Evolutionary conservation across 2,113 vertebrate genomes (phyloP).

Genomic region (Caracal caracal): DNA sequence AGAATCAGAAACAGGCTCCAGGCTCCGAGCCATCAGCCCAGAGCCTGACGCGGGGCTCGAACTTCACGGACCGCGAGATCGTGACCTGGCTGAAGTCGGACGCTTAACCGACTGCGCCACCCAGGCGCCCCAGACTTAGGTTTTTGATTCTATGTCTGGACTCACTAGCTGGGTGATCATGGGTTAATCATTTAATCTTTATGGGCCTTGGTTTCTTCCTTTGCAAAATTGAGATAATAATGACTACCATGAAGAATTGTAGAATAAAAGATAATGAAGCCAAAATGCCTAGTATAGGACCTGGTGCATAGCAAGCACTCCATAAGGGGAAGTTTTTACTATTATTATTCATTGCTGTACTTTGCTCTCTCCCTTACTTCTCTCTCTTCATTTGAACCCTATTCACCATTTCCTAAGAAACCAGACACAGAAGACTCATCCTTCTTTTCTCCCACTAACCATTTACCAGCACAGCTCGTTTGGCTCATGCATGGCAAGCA

Average conservation of each 20-base stretch:
- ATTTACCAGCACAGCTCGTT: neutral
- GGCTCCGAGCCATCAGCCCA: too few species aligned
- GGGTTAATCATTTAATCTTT: neutral
- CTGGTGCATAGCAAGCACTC: neutral
- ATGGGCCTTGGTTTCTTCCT: neutral
- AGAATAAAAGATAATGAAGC: constrained; percentile 11
- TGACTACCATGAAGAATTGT: constrained; percentile 28
- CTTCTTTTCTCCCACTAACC: neutral
- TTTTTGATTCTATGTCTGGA: constrained; percentile 1
- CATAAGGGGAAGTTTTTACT: neutral
- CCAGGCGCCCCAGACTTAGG: neutral
- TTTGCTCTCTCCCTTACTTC: neutral
- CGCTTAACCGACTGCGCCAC: too few species aligned
- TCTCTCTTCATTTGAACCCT: neutral
- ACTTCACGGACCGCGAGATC: too few species aligned
- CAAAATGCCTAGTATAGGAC: neutral
- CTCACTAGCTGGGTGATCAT: neutral
- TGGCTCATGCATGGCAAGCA: constrained; percentile 9
- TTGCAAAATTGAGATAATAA: constrained; percentile 28
- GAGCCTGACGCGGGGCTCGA: too few species aligned
- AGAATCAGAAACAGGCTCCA: too few species aligned
- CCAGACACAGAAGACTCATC: neutral
- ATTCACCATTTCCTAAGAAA: constrained; percentile 29
- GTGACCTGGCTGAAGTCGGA: too few species aligned
- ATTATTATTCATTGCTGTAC: constrained; percentile 9